Evolutionary conservation across 2,113 vertebrate species (phyloP).

Genomic region (Emberiza fucata): DNA sequence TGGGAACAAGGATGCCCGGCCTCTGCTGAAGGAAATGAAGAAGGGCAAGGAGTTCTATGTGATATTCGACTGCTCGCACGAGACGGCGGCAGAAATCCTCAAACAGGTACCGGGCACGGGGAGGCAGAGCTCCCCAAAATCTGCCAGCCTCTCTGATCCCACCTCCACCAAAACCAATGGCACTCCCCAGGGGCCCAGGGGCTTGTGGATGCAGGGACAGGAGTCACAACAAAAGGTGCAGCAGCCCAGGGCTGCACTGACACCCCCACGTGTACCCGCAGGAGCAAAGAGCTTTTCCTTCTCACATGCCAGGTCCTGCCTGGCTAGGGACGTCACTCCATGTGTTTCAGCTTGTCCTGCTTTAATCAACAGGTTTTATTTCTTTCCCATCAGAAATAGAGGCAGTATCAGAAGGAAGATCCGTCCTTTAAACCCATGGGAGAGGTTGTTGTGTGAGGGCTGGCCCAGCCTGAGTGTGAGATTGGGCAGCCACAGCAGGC

Average conservation of each 20-base stretch:
- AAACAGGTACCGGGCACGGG: constrained; percentile 83
- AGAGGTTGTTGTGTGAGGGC: neutral
- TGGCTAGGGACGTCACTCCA: neutral
- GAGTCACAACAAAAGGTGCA: neutral
- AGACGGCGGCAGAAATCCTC: constrained; percentile 89
- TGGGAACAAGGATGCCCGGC: constrained; percentile 91
- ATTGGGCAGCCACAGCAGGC: neutral
- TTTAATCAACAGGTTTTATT: neutral
- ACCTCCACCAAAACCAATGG: neutral
- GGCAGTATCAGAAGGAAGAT: neutral
- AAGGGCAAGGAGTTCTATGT: constrained; percentile 94
- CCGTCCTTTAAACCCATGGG: neutral
- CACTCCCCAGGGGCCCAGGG: neutral
- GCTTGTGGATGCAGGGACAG: neutral
- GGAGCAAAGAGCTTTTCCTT: neutral
- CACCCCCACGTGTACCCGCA: rapidly evolving
- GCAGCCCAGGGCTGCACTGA: too few relatives aligned
- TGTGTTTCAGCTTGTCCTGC: neutral
- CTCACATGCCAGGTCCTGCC: neutral
- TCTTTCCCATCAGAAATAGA: neutral
- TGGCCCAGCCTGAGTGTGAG: neutral
- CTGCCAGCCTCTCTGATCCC: neutral
- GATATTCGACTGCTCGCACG: constrained; percentile 95
- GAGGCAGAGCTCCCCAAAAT: neutral
- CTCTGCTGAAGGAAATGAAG: constrained; percentile 98